These are phyloP conservation scores for Zenarchopterus dispar DNA, from an alignment of 2,797 vertebrate species.

Conservation along the genomic window DNA sequence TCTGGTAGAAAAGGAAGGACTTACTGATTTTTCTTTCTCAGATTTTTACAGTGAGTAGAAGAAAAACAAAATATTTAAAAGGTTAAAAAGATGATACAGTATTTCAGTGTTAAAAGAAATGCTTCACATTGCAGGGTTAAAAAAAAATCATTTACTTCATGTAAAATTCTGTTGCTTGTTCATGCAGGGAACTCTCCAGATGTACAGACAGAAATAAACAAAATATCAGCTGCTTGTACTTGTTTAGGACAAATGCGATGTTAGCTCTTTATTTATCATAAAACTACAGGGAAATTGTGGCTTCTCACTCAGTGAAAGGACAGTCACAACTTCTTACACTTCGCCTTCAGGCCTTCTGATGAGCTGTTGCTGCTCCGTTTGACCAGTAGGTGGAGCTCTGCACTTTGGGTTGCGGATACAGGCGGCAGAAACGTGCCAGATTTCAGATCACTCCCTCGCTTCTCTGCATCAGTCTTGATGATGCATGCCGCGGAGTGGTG, in stretches of 20 bases:
- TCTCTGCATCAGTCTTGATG: constrained; percentile 58
- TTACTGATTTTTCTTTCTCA: neutral
- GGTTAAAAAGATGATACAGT: too few species aligned
- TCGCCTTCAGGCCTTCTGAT: constrained; percentile 12
- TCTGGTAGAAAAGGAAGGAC: neutral
- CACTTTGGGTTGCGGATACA: constrained; percentile 53
- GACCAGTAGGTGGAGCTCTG: constrained; percentile 77
- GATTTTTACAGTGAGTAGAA: too few species aligned
- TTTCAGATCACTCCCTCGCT: constrained; percentile 41
- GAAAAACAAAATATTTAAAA: neutral
- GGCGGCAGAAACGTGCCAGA: constrained; percentile 17
- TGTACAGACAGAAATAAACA: constrained; percentile 31
- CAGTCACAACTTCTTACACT: constrained; percentile 27
- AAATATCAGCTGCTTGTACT: constrained; percentile 35
- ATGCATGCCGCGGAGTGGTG: constrained; percentile 38
- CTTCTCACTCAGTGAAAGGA: constrained; percentile 31
- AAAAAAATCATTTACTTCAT: constrained; percentile 22
- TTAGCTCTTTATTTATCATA: constrained; percentile 36
- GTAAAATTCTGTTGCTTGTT: constrained; percentile 12
- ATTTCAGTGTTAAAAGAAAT: too few species aligned
- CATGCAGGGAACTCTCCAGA: constrained; percentile 23
- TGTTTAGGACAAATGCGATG: constrained; percentile 19
- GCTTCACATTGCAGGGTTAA: neutral
- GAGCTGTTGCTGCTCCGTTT: constrained; percentile 7
- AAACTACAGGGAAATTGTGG: constrained; percentile 30